A percentile compares a stretch with the other conserved stretches of the same genome.
These are phyloP conservation scores for Orthonyx spaldingii DNA, from an alignment of 2,113 vertebrate genomes.

Conservation along the genomic window DNA sequence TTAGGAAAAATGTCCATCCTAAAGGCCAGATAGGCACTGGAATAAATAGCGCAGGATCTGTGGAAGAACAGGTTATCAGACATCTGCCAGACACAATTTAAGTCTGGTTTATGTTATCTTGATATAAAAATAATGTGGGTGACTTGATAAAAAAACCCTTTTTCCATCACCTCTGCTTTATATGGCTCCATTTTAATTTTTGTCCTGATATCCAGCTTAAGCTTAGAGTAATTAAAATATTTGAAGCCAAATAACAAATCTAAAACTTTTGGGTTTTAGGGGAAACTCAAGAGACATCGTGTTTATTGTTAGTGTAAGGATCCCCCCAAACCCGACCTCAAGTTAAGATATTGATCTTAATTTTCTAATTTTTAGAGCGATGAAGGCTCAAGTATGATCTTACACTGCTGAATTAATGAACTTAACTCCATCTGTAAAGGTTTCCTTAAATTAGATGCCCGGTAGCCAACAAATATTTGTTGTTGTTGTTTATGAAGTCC, in stretches of 20 bases:
- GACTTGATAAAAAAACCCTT: background rate
- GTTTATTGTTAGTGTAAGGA: background rate
- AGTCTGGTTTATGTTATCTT: background rate
- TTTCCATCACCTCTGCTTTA: background rate
- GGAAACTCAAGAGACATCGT: background rate
- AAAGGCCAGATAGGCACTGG: background rate
- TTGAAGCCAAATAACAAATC: background rate
- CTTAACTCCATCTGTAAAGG: background rate
- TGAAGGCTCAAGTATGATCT: background rate
- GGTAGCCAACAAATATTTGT: background rate
- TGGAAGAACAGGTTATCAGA: background rate
- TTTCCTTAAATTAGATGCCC: background rate
- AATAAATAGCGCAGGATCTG: background rate
- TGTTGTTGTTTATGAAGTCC: background rate
- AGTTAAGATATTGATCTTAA: background rate
- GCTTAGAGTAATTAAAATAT: background rate
- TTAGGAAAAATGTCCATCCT: background rate
- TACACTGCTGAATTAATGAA: background rate
- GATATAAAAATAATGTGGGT: background rate
- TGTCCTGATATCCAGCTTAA: background rate
- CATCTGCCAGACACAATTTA: background rate
- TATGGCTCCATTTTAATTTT: fast-evolving
- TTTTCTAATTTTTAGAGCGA: background rate
- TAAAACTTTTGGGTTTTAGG: background rate
- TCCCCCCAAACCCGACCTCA: background rate